A percentile compares a stretch with the other conserved stretches of the same genome.
These are phyloP conservation scores for Lagocephalus sceleratus DNA, from an alignment of 2,797 vertebrate genomes.

Conservation along the genomic window DNA sequence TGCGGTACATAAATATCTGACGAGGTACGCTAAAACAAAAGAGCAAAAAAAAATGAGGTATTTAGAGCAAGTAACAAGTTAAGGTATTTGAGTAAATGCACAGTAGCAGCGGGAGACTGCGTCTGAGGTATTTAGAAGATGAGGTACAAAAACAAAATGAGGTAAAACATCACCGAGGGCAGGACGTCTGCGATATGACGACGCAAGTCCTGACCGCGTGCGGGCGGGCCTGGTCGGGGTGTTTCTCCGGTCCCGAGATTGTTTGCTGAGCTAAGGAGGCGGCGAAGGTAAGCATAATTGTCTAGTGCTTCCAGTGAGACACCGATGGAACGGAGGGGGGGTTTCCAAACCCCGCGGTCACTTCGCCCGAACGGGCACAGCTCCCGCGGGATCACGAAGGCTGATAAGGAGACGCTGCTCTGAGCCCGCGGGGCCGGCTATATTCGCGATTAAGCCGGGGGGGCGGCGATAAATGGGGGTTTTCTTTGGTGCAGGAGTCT, in stretches of 20 bases:
- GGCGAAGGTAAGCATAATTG: constrained; percentile 37
- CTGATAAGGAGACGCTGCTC: constrained; percentile 33
- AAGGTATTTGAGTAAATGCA: constrained; percentile 65
- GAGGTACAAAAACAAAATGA: constrained; percentile 42
- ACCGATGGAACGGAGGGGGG: constrained; percentile 21
- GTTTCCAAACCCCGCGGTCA: constrained; percentile 41
- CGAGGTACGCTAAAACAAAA: constrained; percentile 54
- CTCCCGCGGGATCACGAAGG: constrained; percentile 25
- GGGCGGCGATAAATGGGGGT: constrained; percentile 23
- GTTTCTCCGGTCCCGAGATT: constrained; percentile 33
- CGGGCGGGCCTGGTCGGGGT: constrained; percentile 30
- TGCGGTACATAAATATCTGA: constrained; percentile 49
- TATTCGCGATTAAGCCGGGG: constrained; percentile 7
- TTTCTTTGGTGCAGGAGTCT: constrained; percentile 65
- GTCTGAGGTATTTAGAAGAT: constrained; percentile 60
- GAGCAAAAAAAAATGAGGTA: constrained; percentile 59
- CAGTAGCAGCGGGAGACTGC: constrained; percentile 43
- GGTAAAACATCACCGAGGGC: constrained; percentile 13
- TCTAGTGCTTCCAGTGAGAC: constrained; percentile 53
- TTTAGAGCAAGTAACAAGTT: constrained; percentile 49
- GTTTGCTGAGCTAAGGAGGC: constrained; percentile 37
- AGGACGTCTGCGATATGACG: constrained; percentile 36
- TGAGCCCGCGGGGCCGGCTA: constrained; percentile 12
- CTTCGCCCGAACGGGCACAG: constrained; percentile 16
- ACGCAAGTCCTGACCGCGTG: constrained; percentile 41